phyloP scores from a whole-genome alignment of 2,888 invertebrate species.

The Sipha maydis region DNA sequence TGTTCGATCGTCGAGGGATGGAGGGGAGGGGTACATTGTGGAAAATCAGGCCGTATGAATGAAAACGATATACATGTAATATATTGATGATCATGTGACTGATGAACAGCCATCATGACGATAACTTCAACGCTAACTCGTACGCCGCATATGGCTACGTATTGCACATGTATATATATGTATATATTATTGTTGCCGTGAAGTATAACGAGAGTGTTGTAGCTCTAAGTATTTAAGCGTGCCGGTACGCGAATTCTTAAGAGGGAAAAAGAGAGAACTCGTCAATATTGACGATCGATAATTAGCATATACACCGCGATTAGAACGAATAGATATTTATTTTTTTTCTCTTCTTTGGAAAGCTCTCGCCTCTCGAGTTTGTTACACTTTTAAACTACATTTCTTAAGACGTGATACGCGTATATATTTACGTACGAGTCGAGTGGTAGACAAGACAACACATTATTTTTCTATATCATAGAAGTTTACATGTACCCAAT shows the following conservation, averaged over 20 bases:
- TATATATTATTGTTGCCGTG: background rate
- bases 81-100: slow-evolving; percentile 1
- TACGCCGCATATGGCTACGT: background rate
- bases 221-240: background rate
- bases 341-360: slow-evolving; percentile 9
- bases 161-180: background rate
- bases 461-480: background rate
- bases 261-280: background rate
- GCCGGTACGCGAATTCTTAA: too few relatives aligned
- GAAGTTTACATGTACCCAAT: background rate
- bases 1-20: background rate
- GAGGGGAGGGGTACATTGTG: too few relatives aligned
- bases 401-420: background rate
- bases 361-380: background rate
- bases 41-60: slow-evolving; percentile 31
- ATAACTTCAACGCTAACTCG: background rate
- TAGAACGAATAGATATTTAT: background rate
- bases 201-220: background rate
- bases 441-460: background rate
- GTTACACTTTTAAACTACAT: background rate
- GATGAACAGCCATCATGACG: background rate
- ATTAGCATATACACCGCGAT: background rate
- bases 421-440: background rate
- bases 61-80: background rate
- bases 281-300: background rate